Conservation (phyloP, 2,888 invertebrate genomes). For the Iphiclides podalirius region DNA sequence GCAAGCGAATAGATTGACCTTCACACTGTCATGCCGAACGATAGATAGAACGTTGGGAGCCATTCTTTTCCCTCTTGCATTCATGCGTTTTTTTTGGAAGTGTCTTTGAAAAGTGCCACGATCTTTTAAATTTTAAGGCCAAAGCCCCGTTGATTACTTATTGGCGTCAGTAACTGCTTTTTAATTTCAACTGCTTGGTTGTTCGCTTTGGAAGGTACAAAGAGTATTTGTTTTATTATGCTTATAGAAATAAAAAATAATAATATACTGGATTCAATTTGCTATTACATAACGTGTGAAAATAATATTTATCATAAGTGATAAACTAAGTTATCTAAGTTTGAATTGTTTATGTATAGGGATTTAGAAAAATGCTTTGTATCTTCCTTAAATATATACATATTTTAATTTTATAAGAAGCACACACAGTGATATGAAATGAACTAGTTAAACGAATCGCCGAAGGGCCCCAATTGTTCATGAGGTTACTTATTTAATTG, state of each 20-base stretch:
- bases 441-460: constrained; percentile 2
- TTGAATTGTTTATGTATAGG: too few species aligned
- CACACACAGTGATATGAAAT: too few species aligned
- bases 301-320: too few species aligned
- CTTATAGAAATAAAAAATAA: too few species aligned
- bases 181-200: background rate
- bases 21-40: constrained; percentile 31
- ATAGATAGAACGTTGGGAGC: constrained; percentile 14
- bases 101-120: background rate
- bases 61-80: constrained; percentile 21
- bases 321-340: too few species aligned
- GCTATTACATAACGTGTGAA: too few species aligned
- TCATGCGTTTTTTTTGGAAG: constrained; percentile 16
- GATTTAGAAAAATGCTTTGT: too few species aligned
- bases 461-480: constrained; percentile 50
- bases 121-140: background rate
- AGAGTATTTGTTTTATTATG: too few species aligned
- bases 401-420: too few species aligned
- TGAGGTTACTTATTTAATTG: constrained; percentile 57
- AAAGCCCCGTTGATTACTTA: background rate
- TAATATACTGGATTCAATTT: too few species aligned
- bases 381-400: too few species aligned
- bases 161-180: constrained; percentile 4
- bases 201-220: background rate
- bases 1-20: constrained; percentile 30